phyloP scores from a whole-genome alignment of 2,113 vertebrate species.

The Takifugu bimaculatus region DNA sequence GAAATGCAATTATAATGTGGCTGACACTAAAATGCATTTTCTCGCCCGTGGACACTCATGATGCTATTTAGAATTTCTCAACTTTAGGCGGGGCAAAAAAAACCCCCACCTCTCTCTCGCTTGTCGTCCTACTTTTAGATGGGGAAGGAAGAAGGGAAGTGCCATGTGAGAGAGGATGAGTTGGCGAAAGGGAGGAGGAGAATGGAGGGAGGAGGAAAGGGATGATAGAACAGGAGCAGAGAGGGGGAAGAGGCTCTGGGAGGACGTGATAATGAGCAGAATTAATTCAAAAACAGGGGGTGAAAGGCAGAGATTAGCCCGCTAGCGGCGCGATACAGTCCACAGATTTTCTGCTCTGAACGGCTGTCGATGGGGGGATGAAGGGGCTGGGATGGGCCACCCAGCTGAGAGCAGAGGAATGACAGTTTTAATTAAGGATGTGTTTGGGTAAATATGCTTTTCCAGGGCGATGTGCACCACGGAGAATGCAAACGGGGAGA shows the following conservation, averaged over 20 bases:
- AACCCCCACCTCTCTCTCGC: constrained; percentile 14
- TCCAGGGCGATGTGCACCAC: constrained; percentile 44
- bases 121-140: constrained; percentile 54
- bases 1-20: constrained; percentile 62
- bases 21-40: constrained; percentile 58
- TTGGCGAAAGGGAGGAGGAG: constrained; percentile 4
- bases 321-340: constrained; percentile 55
- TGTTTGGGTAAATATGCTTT: constrained; percentile 58
- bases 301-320: constrained; percentile 68
- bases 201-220: constrained; percentile 6
- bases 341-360: constrained; percentile 68
- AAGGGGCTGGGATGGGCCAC: constrained; percentile 38
- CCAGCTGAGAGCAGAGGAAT: constrained; percentile 37
- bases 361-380: constrained; percentile 53
- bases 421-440: constrained; percentile 63
- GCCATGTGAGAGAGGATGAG: constrained; percentile 13
- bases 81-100: constrained; percentile 38
- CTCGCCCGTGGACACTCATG: constrained; percentile 52
- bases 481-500: constrained; percentile 15
- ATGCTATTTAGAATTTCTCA: constrained; percentile 64
- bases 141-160: constrained; percentile 35
- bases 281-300: constrained; percentile 67
- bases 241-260: constrained; percentile 49
- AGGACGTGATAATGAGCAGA: constrained; percentile 68
- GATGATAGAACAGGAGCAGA: neutral